A percentile compares a stretch with the other conserved stretches of the same genome.
Evolutionary conservation across 2,888 invertebrate species (phyloP).

Genomic region (Lasioglossum marginatum): DNA sequence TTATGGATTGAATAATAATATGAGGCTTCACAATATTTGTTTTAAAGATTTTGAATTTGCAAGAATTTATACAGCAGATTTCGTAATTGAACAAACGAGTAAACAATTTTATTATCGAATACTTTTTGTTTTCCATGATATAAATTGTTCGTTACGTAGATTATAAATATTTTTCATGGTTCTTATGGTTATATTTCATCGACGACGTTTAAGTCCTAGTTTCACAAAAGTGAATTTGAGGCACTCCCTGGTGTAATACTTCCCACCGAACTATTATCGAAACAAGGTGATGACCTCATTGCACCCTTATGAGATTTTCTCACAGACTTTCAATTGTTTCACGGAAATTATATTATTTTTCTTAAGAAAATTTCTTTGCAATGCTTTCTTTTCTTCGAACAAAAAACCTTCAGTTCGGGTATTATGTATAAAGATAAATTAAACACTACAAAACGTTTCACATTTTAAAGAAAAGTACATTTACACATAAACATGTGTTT

Average conservation of each 20-base stretch:
- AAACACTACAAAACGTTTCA: neutral
- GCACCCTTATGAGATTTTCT: conserved; percentile 8
- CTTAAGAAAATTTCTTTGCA: neutral
- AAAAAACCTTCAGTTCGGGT: neutral
- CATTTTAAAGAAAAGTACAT: neutral
- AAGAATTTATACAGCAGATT: neutral
- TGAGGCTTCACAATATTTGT: neutral
- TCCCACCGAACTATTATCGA: conserved; percentile 14
- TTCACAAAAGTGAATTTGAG: conserved; percentile 12
- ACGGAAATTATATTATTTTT: neutral
- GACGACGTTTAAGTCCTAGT: neutral
- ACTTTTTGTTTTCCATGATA: neutral
- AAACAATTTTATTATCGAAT: neutral
- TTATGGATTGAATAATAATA: no score
- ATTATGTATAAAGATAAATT: neutral
- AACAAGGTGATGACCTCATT: conserved; percentile 15
- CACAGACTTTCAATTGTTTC: conserved; percentile 8
- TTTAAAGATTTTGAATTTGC: neutral
- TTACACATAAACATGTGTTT: neutral
- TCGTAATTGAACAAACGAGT: neutral
- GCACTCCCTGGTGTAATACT: conserved; percentile 12
- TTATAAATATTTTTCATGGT: neutral
- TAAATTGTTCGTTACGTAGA: neutral
- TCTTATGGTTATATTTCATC: neutral
- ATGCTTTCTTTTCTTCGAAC: neutral